Base-by-base conservation (phyloP, 2,888 invertebrate genomes). In the Caenorhabditis sp. region DNA sequence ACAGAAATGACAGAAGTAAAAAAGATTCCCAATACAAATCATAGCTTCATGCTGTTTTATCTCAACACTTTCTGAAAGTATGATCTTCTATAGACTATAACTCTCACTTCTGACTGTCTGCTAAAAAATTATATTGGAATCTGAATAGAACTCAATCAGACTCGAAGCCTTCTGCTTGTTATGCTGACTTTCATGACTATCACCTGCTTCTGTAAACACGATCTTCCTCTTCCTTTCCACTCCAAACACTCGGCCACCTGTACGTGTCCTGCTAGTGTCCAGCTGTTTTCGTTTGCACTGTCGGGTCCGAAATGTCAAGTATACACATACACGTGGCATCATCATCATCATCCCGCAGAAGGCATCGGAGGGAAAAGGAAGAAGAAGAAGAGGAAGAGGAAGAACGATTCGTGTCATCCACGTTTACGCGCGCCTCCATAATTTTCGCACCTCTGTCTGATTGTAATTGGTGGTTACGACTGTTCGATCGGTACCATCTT, bases 241-340 rank as follows among this genome's bases (percentile, higher is more conserved):
- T 76, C 53, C 50, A 77, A 69, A 76, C 51, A 65, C 64, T 56
- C 44, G 77, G 61, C 68, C 68, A 77, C 77, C 77, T 70, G 70
- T 65, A 78, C 70, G 15, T 64, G 28, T 32, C 32, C 32, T 18
- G 51, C 32, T 53, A 40, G 32, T 62, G 50, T 67, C 79, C 79
- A 79, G 79, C 79, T 79, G 79, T 79, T 79, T 71, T 79, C 79
- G 79, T 79, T 79, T 79, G 60, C 67, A 62, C 65, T 76, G 67
- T 47, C 67, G 28, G 24, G 20, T 20, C 44, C 4, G n/a, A 53
- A 44, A 74, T 67, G 74, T 76, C 67, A 68, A 76, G 67, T 60
- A 53, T 56, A 71, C 55, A 40, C 32, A 8, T 11, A 18, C 76
- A 76, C 76, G 76, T 76, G 67, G 76, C 67, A 61, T 11, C 55